Conservation (phyloP, 2,888 invertebrate genomes). For the Tenthredo mesomela region DNA sequence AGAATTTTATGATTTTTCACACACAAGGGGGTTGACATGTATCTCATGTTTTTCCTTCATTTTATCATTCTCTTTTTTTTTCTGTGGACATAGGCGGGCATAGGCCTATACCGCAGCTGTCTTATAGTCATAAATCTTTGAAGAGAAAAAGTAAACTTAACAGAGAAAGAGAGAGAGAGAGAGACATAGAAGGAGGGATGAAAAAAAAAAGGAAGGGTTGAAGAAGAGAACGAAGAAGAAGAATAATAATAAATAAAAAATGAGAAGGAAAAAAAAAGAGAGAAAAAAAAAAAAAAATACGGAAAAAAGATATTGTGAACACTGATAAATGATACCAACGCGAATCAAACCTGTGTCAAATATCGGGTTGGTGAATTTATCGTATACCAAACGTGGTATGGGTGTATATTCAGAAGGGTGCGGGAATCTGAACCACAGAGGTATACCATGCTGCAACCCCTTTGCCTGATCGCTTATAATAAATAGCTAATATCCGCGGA, state of each 20-base stretch:
- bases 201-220: background rate
- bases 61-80: background rate
- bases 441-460: background rate
- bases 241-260: background rate
- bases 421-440: background rate
- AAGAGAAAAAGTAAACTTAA: background rate
- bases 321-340: slow-evolving; percentile 14
- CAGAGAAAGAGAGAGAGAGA: background rate
- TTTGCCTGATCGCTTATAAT: background rate
- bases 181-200: too few species aligned
- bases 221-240: background rate
- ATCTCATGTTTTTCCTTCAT: background rate
- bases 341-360: slow-evolving; percentile 43
- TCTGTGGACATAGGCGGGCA: background rate
- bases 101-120: background rate
- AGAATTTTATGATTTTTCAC: background rate
- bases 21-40: background rate
- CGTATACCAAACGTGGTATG: background rate
- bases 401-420: background rate
- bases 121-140: background rate
- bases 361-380: slow-evolving; percentile 22
- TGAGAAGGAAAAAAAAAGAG: background rate
- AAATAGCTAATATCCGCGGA: background rate
- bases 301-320: background rate
- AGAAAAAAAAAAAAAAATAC: background rate